Base-by-base conservation (phyloP, 2,888 invertebrate species). In the Clusia tigrina region DNA sequence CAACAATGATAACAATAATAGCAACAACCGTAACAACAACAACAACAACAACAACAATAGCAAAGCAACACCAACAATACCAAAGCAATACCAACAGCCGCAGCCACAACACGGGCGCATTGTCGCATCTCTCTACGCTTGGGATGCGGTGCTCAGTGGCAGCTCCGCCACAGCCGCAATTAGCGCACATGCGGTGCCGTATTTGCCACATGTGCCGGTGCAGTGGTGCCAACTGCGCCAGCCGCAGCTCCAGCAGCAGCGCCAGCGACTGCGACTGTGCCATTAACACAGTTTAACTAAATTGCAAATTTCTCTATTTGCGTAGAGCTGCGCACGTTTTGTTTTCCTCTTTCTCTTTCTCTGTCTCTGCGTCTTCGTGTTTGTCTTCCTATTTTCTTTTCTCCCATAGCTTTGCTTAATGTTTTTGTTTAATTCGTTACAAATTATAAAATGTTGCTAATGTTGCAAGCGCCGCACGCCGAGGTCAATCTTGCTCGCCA, bases 211-310 rank as follows among this genome's bases (percentile, higher is more conserved):
- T 48, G 48, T 22, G 48, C 20, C 17, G 26, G 22, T 42, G 42
- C 20, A 24, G 57, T 22, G 18, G 2, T 22, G 6, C 6, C n/a
- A n/a, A 12, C 32, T 32, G 32, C 32, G 6, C 32, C n/a, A 48
- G 23, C 24, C 37, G 25, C 23, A 25, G 55, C 32, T 32, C 12
- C 32, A 9, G 32, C n/a, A n/a, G 32, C 32, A 9, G 32, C 32
- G 6, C 32, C n/a, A 48, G 42, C 51, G 32, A 22, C 38, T 52
- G 10, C 2, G 20, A 46, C 52, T 62, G 63, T 75, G 76, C 72
- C 76, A 76, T 76, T 76, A 76, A 76, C 75, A 76, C 76, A 76
- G 69, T 76, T 76, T 74, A 72, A 58, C 20, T 3, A 48, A 48
- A 48, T 48, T 20, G 48, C 22, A 32, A 32, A 32, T 12, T 9